A percentile compares a stretch with the other conserved stretches of the same genome.
Conservation (phyloP, 2,888 invertebrate species). For the Heteromyza rotundicornis region DNA sequence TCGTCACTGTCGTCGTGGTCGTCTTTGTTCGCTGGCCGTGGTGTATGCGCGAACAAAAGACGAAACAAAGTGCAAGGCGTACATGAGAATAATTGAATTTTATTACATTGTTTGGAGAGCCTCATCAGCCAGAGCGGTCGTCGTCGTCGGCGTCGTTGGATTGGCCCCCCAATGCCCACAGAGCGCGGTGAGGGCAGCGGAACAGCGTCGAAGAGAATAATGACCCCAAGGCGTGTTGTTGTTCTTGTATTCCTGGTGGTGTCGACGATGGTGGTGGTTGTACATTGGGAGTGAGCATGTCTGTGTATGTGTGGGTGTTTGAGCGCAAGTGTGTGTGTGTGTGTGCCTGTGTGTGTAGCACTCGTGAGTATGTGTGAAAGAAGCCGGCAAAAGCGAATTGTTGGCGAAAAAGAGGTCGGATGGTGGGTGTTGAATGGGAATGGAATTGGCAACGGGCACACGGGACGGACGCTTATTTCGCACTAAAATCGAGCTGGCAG, state of each 20-base stretch:
- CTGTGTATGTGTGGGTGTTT: conserved; percentile 33
- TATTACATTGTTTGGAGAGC: conserved; percentile 62
- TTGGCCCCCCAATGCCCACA: conserved; percentile 12
- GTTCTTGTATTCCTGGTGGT: conserved; percentile 27
- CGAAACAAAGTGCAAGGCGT: conserved; percentile 58
- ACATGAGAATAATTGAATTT: conserved; percentile 62
- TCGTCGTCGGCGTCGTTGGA: background rate
- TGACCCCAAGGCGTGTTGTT: conserved; percentile 60
- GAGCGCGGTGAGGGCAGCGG: background rate
- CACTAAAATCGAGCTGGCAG: conserved; percentile 41
- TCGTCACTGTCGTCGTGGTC: conserved; percentile 20
- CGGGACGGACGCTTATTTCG: conserved; percentile 25
- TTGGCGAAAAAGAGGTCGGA: conserved; percentile 47
- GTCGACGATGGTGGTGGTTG: conserved; percentile 26
- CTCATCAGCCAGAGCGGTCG: conserved; percentile 10
- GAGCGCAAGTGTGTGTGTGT: conserved; percentile 28
- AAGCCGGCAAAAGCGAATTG: conserved; percentile 54
- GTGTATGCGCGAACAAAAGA: conserved; percentile 47
- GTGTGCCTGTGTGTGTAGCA: conserved; percentile 30
- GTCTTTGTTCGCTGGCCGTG: conserved; percentile 36
- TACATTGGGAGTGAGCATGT: conserved; percentile 32
- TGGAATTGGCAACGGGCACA: background rate
- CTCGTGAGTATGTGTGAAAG: conserved; percentile 31
- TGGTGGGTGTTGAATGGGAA: conserved; percentile 31
- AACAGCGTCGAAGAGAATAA: conserved; percentile 58